Evolutionary conservation across 2,888 invertebrate genomes (phyloP).

Genomic region (Scrobipalpa atriplicella): DNA sequence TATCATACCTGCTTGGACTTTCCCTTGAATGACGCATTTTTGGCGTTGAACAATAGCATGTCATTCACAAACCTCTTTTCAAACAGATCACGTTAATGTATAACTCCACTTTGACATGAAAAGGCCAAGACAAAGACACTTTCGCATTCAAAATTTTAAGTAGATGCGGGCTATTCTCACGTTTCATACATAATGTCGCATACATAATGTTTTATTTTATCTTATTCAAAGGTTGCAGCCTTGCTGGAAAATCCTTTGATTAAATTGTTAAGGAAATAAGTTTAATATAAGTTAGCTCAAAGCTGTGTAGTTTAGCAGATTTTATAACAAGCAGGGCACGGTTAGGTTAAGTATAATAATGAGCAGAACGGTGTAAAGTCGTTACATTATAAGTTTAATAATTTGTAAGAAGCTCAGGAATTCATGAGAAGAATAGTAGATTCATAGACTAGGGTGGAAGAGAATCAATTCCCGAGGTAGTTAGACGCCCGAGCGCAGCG

Average conservation of each 20-base stretch:
- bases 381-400: background rate
- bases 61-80: too few relatives aligned
- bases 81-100: background rate
- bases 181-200: background rate
- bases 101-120: background rate
- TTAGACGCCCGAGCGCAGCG: too few relatives aligned
- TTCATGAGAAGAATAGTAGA: background rate
- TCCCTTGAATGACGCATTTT: too few relatives aligned
- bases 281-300: background rate
- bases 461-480: too few relatives aligned
- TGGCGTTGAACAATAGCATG: too few relatives aligned
- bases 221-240: background rate
- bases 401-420: background rate
- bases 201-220: background rate
- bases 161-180: background rate
- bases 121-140: background rate
- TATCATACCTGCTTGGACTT: too few relatives aligned
- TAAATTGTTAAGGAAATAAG: constrained; percentile 3
- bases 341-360: too few relatives aligned
- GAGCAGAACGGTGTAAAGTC: background rate
- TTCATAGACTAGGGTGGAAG: too few relatives aligned
- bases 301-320: background rate
- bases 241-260: constrained; percentile 11
- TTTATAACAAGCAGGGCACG: too few relatives aligned
- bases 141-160: background rate